Conservation (phyloP, 2,888 invertebrate genomes). For the Sicus ferrugineus region DNA sequence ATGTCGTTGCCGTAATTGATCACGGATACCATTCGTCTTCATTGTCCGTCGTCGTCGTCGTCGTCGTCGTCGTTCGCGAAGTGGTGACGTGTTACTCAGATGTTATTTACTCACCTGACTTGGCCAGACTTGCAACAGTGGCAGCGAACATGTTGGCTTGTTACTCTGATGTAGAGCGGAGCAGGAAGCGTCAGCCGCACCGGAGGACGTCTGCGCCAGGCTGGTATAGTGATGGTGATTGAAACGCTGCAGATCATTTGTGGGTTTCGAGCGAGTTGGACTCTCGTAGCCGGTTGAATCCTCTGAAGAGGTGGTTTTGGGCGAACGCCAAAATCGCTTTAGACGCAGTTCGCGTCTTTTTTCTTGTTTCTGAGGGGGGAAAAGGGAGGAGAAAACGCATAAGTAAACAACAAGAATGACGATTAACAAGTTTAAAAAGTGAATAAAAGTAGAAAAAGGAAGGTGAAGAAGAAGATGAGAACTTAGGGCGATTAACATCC, state of each 20-base stretch:
- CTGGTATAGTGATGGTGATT: constrained; percentile 59
- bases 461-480: too few relatives aligned
- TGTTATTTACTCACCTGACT: constrained; percentile 65
- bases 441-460: too few relatives aligned
- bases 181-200: constrained; percentile 39
- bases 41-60: too few relatives aligned
- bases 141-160: constrained; percentile 68
- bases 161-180: constrained; percentile 46
- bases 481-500: neutral
- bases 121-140: constrained; percentile 74
- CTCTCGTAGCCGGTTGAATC: constrained; percentile 67
- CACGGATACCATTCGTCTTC: too few relatives aligned
- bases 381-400: neutral
- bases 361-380: constrained; percentile 62
- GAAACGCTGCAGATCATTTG: constrained; percentile 61
- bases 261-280: constrained; percentile 62
- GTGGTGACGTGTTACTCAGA: neutral
- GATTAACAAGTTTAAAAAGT: too few relatives aligned
- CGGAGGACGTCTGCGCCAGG: constrained; percentile 52
- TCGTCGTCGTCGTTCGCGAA: too few relatives aligned
- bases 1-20: too few relatives aligned
- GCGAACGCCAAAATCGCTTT: constrained; percentile 65
- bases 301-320: constrained; percentile 64
- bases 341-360: constrained; percentile 65
- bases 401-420: neutral